Percentiles rank a stretch among this genome's conserved stretches.
These are phyloP conservation scores for Rhinella marina DNA, from an alignment of 2,797 vertebrate genomes.

Conservation along the genomic window DNA sequence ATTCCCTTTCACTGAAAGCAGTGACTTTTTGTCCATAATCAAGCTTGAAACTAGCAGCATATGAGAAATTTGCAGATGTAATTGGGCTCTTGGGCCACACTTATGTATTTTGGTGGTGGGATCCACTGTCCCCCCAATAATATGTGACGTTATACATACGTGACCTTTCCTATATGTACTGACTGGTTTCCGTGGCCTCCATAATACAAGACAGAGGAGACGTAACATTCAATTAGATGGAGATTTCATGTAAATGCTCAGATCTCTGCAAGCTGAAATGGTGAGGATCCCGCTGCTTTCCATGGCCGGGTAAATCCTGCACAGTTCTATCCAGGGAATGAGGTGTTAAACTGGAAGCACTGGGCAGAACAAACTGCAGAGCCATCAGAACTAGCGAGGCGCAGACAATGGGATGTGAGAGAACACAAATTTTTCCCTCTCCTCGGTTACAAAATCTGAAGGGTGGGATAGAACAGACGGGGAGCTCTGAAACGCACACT, in stretches of 20 bases:
- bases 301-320: not conserved
- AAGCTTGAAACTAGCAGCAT: too few species aligned
- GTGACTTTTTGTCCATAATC: too few species aligned
- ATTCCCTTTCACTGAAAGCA: too few species aligned
- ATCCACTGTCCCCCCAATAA: too few species aligned
- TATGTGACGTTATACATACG: not conserved
- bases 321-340: not conserved
- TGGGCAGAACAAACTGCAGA: slow-evolving; percentile 25
- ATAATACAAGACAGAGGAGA: not conserved
- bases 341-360: slow-evolving; percentile 24
- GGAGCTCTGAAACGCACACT: slow-evolving; percentile 22
- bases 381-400: slow-evolving; percentile 21
- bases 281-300: not conserved
- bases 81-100: too few species aligned
- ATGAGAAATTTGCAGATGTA: too few species aligned
- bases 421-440: slow-evolving; percentile 3
- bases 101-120: too few species aligned
- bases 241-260: not conserved
- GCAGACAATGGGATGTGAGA: slow-evolving; percentile 44
- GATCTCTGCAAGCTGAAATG: not conserved
- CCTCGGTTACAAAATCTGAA: slow-evolving; percentile 23
- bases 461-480: slow-evolving; percentile 34
- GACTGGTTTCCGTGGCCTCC: not conserved
- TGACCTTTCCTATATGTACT: too few species aligned
- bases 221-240: not conserved